A percentile compares a stretch with the other conserved stretches of the same genome.
Evolutionary conservation across 2,113 vertebrate genomes (phyloP).

Genomic region (Spermophilus dauricus): DNA sequence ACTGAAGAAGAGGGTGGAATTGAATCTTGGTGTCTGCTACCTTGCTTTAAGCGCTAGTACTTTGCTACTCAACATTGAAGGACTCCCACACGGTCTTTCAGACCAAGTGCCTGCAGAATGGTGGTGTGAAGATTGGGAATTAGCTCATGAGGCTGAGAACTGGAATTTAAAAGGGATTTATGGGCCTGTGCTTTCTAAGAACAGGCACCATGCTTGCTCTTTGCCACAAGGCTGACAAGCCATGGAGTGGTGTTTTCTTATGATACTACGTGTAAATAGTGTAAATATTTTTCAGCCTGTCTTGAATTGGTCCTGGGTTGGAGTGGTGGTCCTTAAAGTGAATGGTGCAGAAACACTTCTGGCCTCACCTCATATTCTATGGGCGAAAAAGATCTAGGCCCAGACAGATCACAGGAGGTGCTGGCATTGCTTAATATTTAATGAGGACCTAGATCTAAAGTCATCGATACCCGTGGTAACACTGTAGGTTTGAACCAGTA

Average conservation of each 20-base stretch:
- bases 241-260: neutral
- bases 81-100: neutral
- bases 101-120: neutral
- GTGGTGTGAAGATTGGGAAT: neutral
- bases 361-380: neutral
- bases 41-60: neutral
- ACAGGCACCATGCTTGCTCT: no score
- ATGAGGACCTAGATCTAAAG: neutral
- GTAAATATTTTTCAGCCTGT: neutral
- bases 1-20: neutral
- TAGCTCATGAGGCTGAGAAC: neutral
- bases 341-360: neutral
- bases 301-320: neutral
- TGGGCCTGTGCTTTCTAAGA: no score
- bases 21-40: neutral
- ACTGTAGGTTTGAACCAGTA: neutral
- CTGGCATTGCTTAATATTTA: neutral
- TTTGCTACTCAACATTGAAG: neutral
- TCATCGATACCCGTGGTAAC: neutral
- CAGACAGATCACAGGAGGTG: neutral
- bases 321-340: neutral
- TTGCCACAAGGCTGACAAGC: no score
- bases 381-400: neutral
- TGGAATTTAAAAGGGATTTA: neutral
- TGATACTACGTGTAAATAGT: fast-evolving